Evolutionary conservation across 2,797 vertebrate species (phyloP), one percentile per base, ranked within the genome.

Genomic region (Sphaeramia orbicularis): DNA sequence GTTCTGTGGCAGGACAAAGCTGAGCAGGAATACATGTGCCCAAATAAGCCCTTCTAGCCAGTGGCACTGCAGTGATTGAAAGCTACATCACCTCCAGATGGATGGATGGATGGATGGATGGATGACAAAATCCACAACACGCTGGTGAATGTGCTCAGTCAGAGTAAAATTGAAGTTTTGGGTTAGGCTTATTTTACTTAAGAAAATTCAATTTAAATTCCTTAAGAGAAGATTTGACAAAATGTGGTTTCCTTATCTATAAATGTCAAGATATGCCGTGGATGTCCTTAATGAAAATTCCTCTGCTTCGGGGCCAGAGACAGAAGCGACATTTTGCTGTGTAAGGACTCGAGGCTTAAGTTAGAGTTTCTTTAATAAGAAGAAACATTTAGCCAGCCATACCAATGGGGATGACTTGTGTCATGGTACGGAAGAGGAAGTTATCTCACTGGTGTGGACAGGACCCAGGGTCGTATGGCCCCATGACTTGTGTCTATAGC

Each of bases 401-500:
- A n/a, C 43, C 58, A 19, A 73, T 74, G 36, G 43, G 16, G 27
- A 67, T 32, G 50, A 41, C 35, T 77, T 61, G 64, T 77, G 73
- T 84, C 76, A 64, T 30, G 10, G 45, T 83, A 74, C 47, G 58
- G 65, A 76, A 60, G n/a, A 68, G 57, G 69, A 85, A 76, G 75
- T 83, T 48, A 55, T 81, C 55, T 80, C 67, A 71, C 63, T 80
- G 47, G 48, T 74, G 58, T 81, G 83, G 74, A 84, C 69, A 53
- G 78, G 70, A 74, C 77, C 62, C 62, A 1, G 52, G 75, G 81
- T 88, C 85, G 79, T 65, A 55, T 78, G 80, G 76, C 61, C 50
- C 21, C 52, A 58, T 69, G 70, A 78, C 64, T 80, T n/a, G 61
- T 63, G 75, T 86, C 77, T 82, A 71, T 66, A 64, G 73, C 67